Percentiles rank a stretch among this genome's conserved stretches.
Evolutionary conservation across 1,140 invertebrate genomes (phyloP).

Genomic region (Eurosta solidaginis): DNA sequence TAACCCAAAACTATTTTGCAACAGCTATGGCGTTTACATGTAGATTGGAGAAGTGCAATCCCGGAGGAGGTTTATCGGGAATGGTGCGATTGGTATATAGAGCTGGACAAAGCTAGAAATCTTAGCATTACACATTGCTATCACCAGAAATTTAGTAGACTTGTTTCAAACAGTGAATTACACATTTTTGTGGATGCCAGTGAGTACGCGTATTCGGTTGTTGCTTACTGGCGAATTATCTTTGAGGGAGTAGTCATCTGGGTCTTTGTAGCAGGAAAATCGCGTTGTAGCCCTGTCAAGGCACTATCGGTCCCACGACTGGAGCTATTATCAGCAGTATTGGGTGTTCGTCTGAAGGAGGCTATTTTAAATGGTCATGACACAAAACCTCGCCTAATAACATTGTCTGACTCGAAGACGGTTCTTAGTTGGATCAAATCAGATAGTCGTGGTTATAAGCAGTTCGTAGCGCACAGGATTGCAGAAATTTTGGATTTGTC

Average conservation of each 20-base stretch:
- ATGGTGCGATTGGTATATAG: background rate
- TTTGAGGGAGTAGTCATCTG: background rate
- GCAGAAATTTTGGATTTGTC: conserved; percentile 31
- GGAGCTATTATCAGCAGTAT: background rate
- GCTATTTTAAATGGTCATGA: background rate
- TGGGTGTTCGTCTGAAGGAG: background rate
- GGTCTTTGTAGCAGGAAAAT: conserved; percentile 9
- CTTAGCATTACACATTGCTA: background rate
- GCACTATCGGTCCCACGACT: conserved; percentile 2
- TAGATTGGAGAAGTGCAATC: background rate
- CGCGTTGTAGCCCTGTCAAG: background rate
- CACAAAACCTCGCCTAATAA: background rate
- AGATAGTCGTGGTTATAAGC: conserved; percentile 37
- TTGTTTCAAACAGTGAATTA: background rate
- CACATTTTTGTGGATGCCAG: background rate
- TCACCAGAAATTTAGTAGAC: background rate
- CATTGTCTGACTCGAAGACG: conserved; percentile 39
- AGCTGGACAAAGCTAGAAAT: background rate
- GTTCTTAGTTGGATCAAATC: conserved; percentile 42
- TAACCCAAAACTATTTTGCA: background rate
- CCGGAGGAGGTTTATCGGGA: background rate
- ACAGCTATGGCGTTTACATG: background rate
- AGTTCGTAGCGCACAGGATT: conserved; percentile 37
- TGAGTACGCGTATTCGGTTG: background rate
- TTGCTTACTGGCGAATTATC: background rate